Evolutionary conservation across 2,113 vertebrate species (phyloP), one percentile per base, ranked within the genome.

Genomic region (Caloenas nicobarica): DNA sequence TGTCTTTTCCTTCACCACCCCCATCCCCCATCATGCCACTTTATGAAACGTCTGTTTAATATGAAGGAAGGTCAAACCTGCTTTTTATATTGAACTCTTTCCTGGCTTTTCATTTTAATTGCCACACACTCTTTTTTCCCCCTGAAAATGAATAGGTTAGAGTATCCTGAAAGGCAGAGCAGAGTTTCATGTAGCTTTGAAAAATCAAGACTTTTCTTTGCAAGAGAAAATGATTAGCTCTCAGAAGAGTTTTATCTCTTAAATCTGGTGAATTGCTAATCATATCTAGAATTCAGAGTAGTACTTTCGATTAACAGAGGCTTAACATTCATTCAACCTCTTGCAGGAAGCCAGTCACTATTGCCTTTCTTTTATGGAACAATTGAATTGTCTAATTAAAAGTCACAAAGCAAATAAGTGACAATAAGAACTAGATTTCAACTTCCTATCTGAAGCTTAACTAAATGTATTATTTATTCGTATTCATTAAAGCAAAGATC

Each of bases 291-390:
- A 90, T 57, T 88, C 62, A 93, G 65, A 73, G 70, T 5, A 65
- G 62, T 29, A 46, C 17, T 91, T 86, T 81, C 72, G 64, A 93
- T 91, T 94, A 95, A 83, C 46, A 91, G 65, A 78, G 81, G 65
- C 65, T 92, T 89, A 95, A 91, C 83, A 60, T 68, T 71, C 14
- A 87, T 81, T 79, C 36, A 68, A 26, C 18, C 24, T 16, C 22
- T 88, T 79, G 26, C 48, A 92, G 61, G 51, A 89, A 92, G 73
- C 12, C 57, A 86, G 56, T 51, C 42, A 64, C 42, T 69, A 56
- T 10, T 92, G 61, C 24, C 25, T 80, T 88, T 76, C 53, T 82
- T 92, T 92, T 51, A 78, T 36, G 42, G 58, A 84, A 78, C 7
- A 90, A 73, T 9, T 71, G 48, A 93, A 70, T 23, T 60, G 40